Percentiles rank a stretch among this genome's conserved stretches.
These are phyloP conservation scores for Blomia tropicalis DNA, from an alignment of 2,888 invertebrate genomes.

Conservation along the genomic window DNA sequence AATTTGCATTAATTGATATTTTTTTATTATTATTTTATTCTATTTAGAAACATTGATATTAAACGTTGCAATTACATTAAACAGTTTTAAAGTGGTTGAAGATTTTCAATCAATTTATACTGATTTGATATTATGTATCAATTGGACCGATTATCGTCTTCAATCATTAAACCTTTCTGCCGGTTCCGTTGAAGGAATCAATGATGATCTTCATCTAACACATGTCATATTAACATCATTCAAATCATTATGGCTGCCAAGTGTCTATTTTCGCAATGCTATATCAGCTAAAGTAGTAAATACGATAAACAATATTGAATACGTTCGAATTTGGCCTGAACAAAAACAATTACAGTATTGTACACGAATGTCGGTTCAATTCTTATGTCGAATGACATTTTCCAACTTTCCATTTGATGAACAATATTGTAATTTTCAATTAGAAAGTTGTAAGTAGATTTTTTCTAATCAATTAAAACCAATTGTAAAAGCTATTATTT, in stretches of 20 bases:
- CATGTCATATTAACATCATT: not conserved
- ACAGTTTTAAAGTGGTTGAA: not conserved
- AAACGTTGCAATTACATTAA: not conserved
- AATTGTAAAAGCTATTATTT: not conserved
- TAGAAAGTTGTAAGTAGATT: constrained; percentile 28
- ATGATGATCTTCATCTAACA: not conserved
- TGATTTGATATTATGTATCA: not conserved
- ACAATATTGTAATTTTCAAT: constrained; percentile 28
- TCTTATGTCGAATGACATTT: constrained; percentile 27
- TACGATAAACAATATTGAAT: not conserved
- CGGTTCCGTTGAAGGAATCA: not conserved
- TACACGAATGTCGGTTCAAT: not conserved
- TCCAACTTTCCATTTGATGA: constrained; percentile 29
- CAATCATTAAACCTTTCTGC: not conserved
- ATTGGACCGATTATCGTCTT: not conserved
- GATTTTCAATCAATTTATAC: not conserved
- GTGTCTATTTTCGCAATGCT: constrained; percentile 9
- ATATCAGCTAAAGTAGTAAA: not conserved
- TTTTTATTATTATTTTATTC: not conserved
- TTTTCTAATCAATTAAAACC: not conserved
- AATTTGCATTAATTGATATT: not conserved
- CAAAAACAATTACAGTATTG: not conserved
- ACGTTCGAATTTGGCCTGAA: not conserved
- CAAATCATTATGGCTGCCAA: not conserved
- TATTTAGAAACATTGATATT: not conserved